Conservation (phyloP, 2,113 vertebrate genomes). For the Fulica atra region DNA sequence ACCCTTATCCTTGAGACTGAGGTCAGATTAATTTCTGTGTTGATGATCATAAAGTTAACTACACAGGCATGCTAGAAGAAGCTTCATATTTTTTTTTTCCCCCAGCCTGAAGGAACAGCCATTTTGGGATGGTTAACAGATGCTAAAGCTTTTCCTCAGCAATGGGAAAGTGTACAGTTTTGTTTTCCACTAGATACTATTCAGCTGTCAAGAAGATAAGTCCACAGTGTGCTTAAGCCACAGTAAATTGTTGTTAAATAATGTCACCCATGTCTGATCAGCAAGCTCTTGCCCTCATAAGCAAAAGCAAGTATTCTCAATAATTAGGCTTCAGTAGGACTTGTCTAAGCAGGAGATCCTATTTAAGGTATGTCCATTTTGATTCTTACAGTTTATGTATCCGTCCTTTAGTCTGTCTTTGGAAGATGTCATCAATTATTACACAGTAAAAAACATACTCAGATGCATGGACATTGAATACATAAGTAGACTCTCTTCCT, state of each 20-base stretch:
- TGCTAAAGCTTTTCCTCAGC: neutral
- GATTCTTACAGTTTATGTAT: neutral
- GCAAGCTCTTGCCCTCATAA: neutral
- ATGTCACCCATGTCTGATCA: neutral
- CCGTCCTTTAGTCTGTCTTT: conserved; percentile 7
- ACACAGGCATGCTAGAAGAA: neutral
- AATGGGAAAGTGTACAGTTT: neutral
- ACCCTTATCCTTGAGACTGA: neutral
- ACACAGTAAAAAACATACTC: neutral
- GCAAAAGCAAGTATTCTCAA: neutral
- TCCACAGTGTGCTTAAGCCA: neutral
- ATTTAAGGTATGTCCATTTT: neutral
- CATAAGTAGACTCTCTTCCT: neutral
- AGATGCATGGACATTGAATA: neutral
- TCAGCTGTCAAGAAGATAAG: neutral
- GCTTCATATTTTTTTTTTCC: neutral
- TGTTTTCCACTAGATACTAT: neutral
- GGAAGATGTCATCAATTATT: neutral
- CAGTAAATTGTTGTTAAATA: neutral
- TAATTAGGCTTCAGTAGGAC: neutral
- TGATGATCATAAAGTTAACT: neutral
- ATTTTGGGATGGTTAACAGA: neutral
- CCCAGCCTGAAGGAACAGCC: neutral
- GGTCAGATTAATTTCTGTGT: neutral
- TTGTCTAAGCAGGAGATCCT: neutral